Evolutionary conservation across 1,140 invertebrate species (phyloP).

Genomic region (Saccostrea echinata): DNA sequence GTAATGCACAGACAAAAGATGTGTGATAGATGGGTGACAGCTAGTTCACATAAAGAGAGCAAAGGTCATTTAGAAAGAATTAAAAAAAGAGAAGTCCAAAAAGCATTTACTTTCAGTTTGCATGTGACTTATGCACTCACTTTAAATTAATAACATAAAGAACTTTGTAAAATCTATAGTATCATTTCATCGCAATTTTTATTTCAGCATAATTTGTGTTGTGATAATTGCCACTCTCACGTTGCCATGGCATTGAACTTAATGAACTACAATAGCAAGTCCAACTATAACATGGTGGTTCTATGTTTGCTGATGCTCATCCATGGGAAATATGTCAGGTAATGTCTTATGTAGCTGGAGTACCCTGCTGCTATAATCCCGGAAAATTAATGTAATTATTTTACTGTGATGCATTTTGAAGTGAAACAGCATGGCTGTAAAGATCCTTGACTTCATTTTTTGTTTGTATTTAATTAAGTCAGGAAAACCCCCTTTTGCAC

Average conservation of each 20-base stretch:
- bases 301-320: constrained; percentile 89
- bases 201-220: constrained; percentile 94
- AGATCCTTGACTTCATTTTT: neutral
- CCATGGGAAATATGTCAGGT: constrained; percentile 92
- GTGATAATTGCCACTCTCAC: constrained; percentile 99
- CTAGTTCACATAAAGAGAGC: no score
- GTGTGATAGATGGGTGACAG: no score
- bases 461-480: neutral
- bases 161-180: no score
- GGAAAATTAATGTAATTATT: neutral
- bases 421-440: neutral
- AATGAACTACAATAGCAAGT: constrained; percentile 91
- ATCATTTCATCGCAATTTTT: no score
- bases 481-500: neutral
- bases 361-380: neutral
- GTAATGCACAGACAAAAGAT: no score
- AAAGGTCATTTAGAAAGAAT: no score
- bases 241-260: constrained; percentile 96
- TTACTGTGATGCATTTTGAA: neutral
- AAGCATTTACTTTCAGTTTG: no score
- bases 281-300: constrained; percentile 96
- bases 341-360: constrained; percentile 66
- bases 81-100: no score
- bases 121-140: no score
- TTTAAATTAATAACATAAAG: no score